phyloP scores from a whole-genome alignment of 2,113 vertebrate genomes.

The Propithecus coquereli region DNA sequence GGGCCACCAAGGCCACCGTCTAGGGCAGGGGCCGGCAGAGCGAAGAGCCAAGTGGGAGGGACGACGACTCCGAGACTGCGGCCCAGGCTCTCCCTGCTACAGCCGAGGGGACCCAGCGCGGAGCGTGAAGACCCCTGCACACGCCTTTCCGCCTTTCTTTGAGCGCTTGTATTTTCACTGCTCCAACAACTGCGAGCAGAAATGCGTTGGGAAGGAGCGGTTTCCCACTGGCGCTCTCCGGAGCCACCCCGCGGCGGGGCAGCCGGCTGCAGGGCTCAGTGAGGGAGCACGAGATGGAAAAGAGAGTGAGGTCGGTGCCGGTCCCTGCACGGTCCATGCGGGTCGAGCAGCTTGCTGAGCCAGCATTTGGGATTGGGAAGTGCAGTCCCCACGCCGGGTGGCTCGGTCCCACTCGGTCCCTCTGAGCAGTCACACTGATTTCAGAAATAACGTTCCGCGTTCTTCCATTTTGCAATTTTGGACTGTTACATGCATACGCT shows the following conservation, averaged over 20 bases:
- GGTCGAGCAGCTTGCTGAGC: not conserved
- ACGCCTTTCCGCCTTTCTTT: too few species aligned
- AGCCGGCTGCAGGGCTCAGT: not conserved
- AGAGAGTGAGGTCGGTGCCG: rapidly evolving
- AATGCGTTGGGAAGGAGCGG: not conserved
- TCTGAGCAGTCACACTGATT: not conserved
- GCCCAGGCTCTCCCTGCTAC: not conserved
- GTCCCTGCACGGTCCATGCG: rapidly evolving
- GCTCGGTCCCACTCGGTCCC: not conserved
- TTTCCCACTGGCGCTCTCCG: not conserved
- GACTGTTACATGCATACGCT: not conserved
- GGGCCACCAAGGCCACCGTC: too few species aligned
- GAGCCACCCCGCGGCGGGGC: not conserved
- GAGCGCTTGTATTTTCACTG: rapidly evolving
- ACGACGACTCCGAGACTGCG: not conserved
- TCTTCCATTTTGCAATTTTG: not conserved
- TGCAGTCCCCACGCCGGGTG: too few species aligned
- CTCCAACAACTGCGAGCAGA: not conserved
- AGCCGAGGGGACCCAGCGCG: too few species aligned
- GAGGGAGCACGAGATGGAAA: not conserved
- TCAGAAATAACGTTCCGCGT: not conserved
- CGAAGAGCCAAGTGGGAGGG: not conserved
- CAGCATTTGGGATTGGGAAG: not conserved
- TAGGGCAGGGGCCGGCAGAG: rapidly evolving
- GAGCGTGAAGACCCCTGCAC: too few species aligned